Evolutionary conservation across 2,888 invertebrate species (phyloP).

Genomic region (Drosophila dives): DNA sequence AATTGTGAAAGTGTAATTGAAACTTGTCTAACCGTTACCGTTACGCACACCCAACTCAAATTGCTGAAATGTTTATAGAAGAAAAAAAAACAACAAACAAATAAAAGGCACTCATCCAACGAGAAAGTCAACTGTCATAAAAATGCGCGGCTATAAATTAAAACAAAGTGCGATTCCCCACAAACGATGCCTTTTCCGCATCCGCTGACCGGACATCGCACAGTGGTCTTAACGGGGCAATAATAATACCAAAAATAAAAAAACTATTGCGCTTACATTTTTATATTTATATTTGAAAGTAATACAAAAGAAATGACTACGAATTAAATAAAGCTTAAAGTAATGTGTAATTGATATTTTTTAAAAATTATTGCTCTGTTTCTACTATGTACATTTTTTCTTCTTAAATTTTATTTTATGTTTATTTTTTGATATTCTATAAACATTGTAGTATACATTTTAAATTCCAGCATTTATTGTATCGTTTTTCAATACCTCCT

Average conservation of each 20-base stretch:
- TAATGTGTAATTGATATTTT: too few species aligned
- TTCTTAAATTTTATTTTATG: too few species aligned
- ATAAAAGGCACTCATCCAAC: conserved; percentile 14
- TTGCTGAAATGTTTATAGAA: conserved; percentile 7
- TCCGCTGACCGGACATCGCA: conserved; percentile 65
- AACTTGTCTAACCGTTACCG: conserved; percentile 74
- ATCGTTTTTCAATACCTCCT: too few species aligned
- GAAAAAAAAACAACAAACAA: conserved; percentile 24
- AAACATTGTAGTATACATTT: too few species aligned
- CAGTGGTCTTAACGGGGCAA: conserved; percentile 23
- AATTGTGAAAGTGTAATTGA: conserved; percentile 80
- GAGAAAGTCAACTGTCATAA: conserved; percentile 71
- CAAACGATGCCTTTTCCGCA: conserved; percentile 56
- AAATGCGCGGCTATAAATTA: conserved; percentile 79
- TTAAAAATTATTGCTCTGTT: too few species aligned
- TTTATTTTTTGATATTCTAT: too few species aligned
- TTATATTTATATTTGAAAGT: too few species aligned
- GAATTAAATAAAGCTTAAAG: too few species aligned
- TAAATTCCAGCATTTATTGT: too few species aligned
- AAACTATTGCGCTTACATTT: neutral
- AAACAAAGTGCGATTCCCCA: conserved; percentile 65
- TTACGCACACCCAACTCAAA: conserved; percentile 42
- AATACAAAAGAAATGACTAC: too few species aligned
- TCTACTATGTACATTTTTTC: too few species aligned
- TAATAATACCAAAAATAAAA: neutral